phyloP scores from a whole-genome alignment of 2,797 vertebrate species.

The Lithobates sylvaticus region DNA sequence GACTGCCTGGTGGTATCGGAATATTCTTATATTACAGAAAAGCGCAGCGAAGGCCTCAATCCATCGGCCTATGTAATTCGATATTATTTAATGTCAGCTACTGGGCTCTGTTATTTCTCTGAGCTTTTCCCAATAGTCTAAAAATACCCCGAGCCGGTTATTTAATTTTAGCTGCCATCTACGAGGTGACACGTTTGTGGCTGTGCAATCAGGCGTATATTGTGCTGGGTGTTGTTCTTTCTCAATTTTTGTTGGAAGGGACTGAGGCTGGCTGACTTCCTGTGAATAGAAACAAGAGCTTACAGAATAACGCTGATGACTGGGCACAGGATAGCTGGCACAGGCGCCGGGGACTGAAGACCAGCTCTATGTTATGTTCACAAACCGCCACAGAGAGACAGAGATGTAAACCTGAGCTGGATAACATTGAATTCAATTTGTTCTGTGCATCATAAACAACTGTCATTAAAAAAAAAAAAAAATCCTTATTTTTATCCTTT shows the following conservation, averaged over 20 bases:
- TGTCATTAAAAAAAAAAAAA: too few species aligned
- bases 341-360: too few species aligned
- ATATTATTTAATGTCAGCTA: not conserved
- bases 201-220: slow-evolving; percentile 5
- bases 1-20: too few species aligned
- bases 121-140: not conserved
- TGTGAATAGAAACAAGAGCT: not conserved
- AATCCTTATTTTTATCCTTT: too few species aligned
- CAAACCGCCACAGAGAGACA: not conserved
- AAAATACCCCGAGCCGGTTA: not conserved
- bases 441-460: too few species aligned
- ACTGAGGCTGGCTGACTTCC: not conserved
- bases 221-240: not conserved
- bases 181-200: not conserved
- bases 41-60: not conserved
- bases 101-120: not conserved
- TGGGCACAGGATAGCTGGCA: not conserved
- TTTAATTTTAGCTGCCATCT: slow-evolving; percentile 6
- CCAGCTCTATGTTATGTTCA: too few species aligned
- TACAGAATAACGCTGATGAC: not conserved
- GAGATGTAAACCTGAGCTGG: too few species aligned
- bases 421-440: too few species aligned
- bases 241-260: not conserved
- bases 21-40: not conserved
- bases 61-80: not conserved